Conservation (phyloP, 1,140 invertebrate genomes). For the Goniozus legneri region DNA sequence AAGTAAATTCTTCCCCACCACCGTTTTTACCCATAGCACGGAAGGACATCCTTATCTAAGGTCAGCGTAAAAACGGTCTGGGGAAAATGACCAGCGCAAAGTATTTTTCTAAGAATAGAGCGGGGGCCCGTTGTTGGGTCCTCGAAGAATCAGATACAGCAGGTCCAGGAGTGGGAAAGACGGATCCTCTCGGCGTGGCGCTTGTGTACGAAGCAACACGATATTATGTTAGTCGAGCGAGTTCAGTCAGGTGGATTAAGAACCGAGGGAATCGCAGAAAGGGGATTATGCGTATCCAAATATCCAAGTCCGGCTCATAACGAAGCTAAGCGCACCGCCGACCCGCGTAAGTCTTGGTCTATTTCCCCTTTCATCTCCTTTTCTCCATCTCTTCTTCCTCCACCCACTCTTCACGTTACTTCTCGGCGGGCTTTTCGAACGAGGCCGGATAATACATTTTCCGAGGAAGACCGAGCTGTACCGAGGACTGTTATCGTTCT, state of each 20-base stretch:
- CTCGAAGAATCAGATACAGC: conserved; percentile 30
- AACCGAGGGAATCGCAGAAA: conserved; percentile 27
- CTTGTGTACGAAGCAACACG: conserved; percentile 22
- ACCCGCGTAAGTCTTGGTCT: conserved; percentile 10
- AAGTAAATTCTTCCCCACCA: neutral
- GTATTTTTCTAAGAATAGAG: neutral
- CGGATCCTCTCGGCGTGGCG: neutral
- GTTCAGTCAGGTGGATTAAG: conserved; percentile 35
- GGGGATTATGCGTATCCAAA: conserved; percentile 46
- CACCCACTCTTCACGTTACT: conserved; percentile 5
- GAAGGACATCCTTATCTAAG: conserved; percentile 9
- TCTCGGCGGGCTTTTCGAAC: too few species aligned
- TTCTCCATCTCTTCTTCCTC: neutral
- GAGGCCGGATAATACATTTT: too few species aligned
- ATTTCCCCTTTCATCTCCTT: conserved; percentile 16
- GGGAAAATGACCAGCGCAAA: neutral
- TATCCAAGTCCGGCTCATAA: conserved; percentile 41
- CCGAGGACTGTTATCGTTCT: too few species aligned
- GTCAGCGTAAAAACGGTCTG: neutral
- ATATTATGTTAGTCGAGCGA: conserved; percentile 41
- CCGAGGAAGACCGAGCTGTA: too few species aligned
- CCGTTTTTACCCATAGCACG: conserved; percentile 4
- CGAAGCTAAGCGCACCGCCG: conserved; percentile 20
- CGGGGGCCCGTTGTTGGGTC: conserved; percentile 18
- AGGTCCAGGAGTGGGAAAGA: conserved; percentile 3